Percentiles rank a stretch among this genome's conserved stretches.
Conservation (phyloP, 2,113 vertebrate species). For the Lipophrys pholis region DNA sequence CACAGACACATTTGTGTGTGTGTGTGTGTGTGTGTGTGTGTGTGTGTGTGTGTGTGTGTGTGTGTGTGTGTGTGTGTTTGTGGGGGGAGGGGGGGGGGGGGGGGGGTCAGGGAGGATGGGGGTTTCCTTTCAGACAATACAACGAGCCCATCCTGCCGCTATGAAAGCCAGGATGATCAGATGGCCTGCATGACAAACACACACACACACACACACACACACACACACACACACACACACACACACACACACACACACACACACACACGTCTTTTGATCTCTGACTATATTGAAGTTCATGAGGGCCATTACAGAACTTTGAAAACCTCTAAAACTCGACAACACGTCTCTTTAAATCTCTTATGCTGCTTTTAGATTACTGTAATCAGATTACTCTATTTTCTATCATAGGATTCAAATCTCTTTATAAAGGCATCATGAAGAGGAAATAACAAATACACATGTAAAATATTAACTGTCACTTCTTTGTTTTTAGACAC, state of each 20-base stretch:
- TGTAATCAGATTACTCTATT: too few species aligned
- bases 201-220: background rate
- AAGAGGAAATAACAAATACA: too few species aligned
- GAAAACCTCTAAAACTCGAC: too few species aligned
- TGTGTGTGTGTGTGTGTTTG: background rate
- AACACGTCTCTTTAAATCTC: too few species aligned
- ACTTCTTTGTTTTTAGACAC: too few species aligned
- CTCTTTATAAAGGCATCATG: too few species aligned
- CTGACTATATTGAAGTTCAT: too few species aligned
- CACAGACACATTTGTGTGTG: slow-evolving; percentile 68
- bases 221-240: background rate
- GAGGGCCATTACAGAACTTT: too few species aligned
- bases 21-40: slow-evolving; percentile 29
- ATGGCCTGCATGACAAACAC: slow-evolving; percentile 39
- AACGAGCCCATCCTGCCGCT: slow-evolving; percentile 56
- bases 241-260: slow-evolving; percentile 5
- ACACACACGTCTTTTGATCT: too few species aligned
- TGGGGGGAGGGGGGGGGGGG: background rate
- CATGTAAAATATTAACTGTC: too few species aligned
- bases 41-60: background rate
- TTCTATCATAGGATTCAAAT: too few species aligned
- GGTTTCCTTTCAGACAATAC: slow-evolving; percentile 67
- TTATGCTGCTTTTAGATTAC: too few species aligned
- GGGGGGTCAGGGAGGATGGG: background rate
- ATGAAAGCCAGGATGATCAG: slow-evolving; percentile 50